These are phyloP conservation scores for Phalera bucephala DNA, from an alignment of 2,888 invertebrate genomes.

Conservation along the genomic window DNA sequence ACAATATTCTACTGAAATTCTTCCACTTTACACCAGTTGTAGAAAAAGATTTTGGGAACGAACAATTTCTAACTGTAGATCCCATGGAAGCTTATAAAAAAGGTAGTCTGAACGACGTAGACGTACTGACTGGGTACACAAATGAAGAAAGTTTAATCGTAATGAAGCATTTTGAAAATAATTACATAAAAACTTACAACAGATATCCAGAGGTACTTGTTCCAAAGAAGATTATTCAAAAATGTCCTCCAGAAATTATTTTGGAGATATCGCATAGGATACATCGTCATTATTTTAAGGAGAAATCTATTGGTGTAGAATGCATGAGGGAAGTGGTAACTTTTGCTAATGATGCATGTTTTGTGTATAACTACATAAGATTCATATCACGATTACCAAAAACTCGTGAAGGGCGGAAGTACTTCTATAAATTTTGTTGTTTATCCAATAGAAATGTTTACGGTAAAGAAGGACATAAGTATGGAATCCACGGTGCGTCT, in stretches of 20 bases:
- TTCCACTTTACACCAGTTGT: conserved; percentile 51
- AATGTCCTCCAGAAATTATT: conserved; percentile 4
- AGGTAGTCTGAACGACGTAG: conserved; percentile 76
- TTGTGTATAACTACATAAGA: conserved; percentile 7
- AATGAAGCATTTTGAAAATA: conserved; percentile 14
- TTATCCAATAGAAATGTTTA: conserved; percentile 48
- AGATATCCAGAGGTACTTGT: conserved; percentile 12
- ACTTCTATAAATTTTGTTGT: conserved; percentile 46
- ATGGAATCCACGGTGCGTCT: conserved; percentile 43
- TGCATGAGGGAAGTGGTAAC: conserved; percentile 4
- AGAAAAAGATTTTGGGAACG: conserved; percentile 52
- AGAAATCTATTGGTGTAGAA: conserved; percentile 4
- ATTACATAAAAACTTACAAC: conserved; percentile 5
- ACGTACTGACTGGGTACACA: conserved; percentile 87
- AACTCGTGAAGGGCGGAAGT: conserved; percentile 1
- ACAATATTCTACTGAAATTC: conserved; percentile 35
- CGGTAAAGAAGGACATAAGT: conserved; percentile 34
- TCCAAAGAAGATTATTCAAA: conserved; percentile 9
- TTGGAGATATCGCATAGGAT: conserved; percentile 6
- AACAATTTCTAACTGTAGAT: conserved; percentile 44
- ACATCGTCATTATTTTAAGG: conserved; percentile 6
- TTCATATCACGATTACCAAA: conserved; percentile 16
- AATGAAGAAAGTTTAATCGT: conserved; percentile 82
- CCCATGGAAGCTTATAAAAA: conserved; percentile 42
- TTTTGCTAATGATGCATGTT: conserved; percentile 1